phyloP scores from a whole-genome alignment of 2,888 invertebrate species.

The Parelbella ahira region DNA sequence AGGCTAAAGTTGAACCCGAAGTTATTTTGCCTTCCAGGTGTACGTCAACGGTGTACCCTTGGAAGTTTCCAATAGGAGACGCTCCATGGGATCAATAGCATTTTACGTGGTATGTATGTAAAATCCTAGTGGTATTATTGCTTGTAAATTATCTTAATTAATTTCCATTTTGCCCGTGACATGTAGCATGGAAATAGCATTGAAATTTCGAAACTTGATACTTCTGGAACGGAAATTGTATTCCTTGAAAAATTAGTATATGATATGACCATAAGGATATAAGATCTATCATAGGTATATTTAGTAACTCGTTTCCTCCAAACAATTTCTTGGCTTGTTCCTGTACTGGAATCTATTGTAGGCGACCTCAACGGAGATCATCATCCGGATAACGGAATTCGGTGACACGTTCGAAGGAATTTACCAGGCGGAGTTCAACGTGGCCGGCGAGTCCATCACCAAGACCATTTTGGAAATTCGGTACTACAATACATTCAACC shows the following conservation, averaged over 20 bases:
- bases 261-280: no score
- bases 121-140: no score
- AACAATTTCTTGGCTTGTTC: background rate
- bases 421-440: conserved; percentile 41
- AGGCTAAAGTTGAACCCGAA: no score
- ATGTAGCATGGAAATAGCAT: no score
- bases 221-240: no score
- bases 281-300: no score
- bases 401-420: conserved; percentile 39
- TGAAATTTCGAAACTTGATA: no score
- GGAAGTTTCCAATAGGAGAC: conserved; percentile 35
- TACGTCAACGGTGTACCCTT: conserved; percentile 45
- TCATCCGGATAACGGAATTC: conserved; percentile 42
- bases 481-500: conserved; percentile 33
- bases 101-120: conserved; percentile 43
- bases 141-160: no score
- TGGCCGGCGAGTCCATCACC: conserved; percentile 36
- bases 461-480: conserved; percentile 47
- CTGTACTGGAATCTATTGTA: no score
- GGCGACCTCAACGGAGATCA: conserved; percentile 34
- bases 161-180: no score
- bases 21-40: conserved; percentile 40
- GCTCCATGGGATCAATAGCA: conserved; percentile 33
- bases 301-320: no score
- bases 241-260: no score